Evolutionary conservation across 2,113 vertebrate genomes (phyloP).

Genomic region (Pongo abelii): DNA sequence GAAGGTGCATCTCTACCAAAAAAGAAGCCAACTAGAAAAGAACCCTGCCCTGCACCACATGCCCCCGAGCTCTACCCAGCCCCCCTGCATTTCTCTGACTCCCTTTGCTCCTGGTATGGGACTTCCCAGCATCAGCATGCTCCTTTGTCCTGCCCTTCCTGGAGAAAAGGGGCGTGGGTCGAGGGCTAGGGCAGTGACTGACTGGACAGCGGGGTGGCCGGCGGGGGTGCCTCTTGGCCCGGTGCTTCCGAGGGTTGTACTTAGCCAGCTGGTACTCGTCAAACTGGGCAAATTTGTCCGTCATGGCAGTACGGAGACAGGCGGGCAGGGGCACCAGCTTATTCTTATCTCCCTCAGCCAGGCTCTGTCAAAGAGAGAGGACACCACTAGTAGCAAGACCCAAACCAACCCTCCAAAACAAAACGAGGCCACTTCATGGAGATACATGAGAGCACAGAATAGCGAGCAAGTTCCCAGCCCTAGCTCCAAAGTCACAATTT

Average conservation of each 20-base stretch:
- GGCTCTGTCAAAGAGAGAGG: constrained; percentile 53
- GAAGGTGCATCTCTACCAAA: background rate
- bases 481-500: background rate
- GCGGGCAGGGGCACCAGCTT: constrained; percentile 84
- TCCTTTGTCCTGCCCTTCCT: background rate
- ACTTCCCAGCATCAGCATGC: background rate
- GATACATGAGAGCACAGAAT: background rate
- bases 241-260: constrained; percentile 91
- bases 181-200: constrained; percentile 39
- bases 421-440: background rate
- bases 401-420: background rate
- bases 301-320: constrained; percentile 89
- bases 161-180: background rate
- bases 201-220: constrained; percentile 23
- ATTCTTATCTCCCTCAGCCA: constrained; percentile 23
- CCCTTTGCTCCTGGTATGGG: background rate
- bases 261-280: constrained; percentile 93
- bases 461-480: background rate
- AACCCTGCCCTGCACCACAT: background rate
- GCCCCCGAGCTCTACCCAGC: background rate
- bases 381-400: background rate
- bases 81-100: background rate
- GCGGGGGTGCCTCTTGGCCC: constrained; percentile 81
- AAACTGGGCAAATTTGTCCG: constrained; percentile 91
- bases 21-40: background rate